Evolutionary conservation across 2,797 vertebrate species (phyloP).

Genomic region (Gobio occitaniae): DNA sequence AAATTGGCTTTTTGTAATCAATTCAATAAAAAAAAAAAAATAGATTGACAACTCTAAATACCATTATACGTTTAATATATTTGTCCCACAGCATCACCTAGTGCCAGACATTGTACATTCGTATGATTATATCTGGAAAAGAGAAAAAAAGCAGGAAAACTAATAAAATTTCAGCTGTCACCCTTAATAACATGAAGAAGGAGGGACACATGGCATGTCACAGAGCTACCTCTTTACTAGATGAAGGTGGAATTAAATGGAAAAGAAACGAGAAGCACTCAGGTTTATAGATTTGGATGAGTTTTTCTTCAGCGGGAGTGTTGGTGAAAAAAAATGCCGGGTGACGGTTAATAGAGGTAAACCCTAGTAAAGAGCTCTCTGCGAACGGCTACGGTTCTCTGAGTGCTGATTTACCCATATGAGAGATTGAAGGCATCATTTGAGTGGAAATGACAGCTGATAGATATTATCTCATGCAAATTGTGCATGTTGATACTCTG

Average conservation of each 20-base stretch:
- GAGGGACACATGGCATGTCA: constrained; percentile 64
- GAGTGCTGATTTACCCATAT: constrained; percentile 39
- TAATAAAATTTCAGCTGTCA: constrained; percentile 66
- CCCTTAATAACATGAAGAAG: constrained; percentile 66
- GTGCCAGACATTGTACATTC: constrained; percentile 26
- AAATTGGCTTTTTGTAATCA: background rate
- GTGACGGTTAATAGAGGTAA: constrained; percentile 60
- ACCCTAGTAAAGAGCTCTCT: constrained; percentile 56
- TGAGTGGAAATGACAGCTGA: constrained; percentile 26
- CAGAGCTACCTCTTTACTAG: constrained; percentile 68
- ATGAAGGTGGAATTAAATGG: constrained; percentile 70
- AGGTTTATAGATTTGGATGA: constrained; percentile 60
- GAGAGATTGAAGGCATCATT: constrained; percentile 18
- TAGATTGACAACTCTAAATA: background rate
- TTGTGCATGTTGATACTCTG: constrained; percentile 25
- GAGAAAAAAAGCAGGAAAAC: constrained; percentile 65
- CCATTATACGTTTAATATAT: background rate
- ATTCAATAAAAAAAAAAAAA: background rate
- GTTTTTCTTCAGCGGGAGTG: constrained; percentile 52
- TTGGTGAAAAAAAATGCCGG: constrained; percentile 58
- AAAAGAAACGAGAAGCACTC: constrained; percentile 66
- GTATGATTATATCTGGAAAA: constrained; percentile 40
- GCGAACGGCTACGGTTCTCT: constrained; percentile 20
- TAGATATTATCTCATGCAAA: constrained; percentile 55
- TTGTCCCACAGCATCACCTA: constrained; percentile 27